Conservation (phyloP, 2,888 invertebrate genomes). For the Plemyria rubiginata region DNA sequence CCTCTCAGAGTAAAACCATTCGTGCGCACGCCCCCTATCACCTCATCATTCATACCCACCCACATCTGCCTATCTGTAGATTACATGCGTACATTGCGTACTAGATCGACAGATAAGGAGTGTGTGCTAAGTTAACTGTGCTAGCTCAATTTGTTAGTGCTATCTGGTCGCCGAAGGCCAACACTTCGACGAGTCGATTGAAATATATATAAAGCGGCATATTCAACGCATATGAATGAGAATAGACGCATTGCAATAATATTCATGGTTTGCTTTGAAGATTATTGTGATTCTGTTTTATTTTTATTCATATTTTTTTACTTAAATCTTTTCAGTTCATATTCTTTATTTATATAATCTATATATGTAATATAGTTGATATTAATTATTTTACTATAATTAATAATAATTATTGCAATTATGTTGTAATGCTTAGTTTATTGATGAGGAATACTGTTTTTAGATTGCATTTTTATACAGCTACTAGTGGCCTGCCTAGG, state of each 20-base stretch:
- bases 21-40: constrained; percentile 4
- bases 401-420: too few species aligned
- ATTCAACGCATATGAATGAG: not conserved
- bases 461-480: too few species aligned
- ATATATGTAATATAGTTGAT: not conserved
- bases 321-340: too few species aligned
- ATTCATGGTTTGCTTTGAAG: too few species aligned
- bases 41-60: constrained; percentile 22
- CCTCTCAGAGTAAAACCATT: not conserved
- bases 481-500: too few species aligned
- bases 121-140: constrained; percentile 11
- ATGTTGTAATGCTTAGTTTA: not conserved
- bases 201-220: constrained; percentile 16
- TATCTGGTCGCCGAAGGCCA: constrained; percentile 21
- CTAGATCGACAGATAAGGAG: constrained; percentile 23
- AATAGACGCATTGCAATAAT: constrained; percentile 6
- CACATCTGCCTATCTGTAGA: constrained; percentile 24
- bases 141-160: constrained; percentile 13
- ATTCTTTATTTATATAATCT: not conserved
- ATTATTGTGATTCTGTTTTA: not conserved
- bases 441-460: not conserved
- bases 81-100: constrained; percentile 25
- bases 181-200: constrained; percentile 16
- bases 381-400: too few species aligned
- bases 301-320: too few species aligned